Percentiles rank a stretch among this genome's conserved stretches.
Evolutionary conservation across 2,888 invertebrate genomes (phyloP).

Genomic region (Melanotus villosus): DNA sequence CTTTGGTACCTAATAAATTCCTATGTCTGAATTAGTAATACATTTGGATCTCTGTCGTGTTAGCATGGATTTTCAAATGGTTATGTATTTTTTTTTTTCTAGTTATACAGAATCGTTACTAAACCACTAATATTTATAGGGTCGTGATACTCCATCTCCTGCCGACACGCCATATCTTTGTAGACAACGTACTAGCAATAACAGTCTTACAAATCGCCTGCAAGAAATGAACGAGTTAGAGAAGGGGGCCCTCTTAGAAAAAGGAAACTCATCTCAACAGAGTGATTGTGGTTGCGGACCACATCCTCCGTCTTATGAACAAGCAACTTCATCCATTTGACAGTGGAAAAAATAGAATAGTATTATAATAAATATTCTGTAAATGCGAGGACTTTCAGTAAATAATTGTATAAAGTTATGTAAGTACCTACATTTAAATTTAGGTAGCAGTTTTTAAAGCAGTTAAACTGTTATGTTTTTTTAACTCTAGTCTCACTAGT

Average conservation of each 20-base stretch:
- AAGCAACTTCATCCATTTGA: slow-evolving; percentile 62
- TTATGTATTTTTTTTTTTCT: too few species aligned
- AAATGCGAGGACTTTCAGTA: slow-evolving; percentile 23
- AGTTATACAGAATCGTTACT: too few species aligned
- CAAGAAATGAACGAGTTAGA: slow-evolving; percentile 70
- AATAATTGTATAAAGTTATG: slow-evolving; percentile 22
- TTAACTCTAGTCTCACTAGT: slow-evolving; percentile 29
- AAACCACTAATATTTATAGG: slow-evolving; percentile 66
- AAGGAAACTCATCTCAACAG: slow-evolving; percentile 50
- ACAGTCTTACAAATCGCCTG: slow-evolving; percentile 67
- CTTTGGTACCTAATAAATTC: too few species aligned
- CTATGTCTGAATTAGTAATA: too few species aligned
- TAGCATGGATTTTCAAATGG: too few species aligned
- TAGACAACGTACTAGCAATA: slow-evolving; percentile 81
- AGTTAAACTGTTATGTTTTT: slow-evolving; percentile 21
- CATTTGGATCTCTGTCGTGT: too few species aligned
- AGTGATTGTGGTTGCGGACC: slow-evolving; percentile 52
- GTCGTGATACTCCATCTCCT: slow-evolving; percentile 80
- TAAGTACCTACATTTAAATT: slow-evolving; percentile 12
- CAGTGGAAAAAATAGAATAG: slow-evolving; percentile 52
- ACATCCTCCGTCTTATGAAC: slow-evolving; percentile 49
- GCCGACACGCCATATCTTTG: slow-evolving; percentile 86
- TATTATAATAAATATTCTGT: slow-evolving; percentile 23
- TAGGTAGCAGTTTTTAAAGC: slow-evolving; percentile 15
- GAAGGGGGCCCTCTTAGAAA: slow-evolving; percentile 68